phyloP scores from a whole-genome alignment of 2,113 vertebrate genomes.

The Ptilonorhynchus violaceus region DNA sequence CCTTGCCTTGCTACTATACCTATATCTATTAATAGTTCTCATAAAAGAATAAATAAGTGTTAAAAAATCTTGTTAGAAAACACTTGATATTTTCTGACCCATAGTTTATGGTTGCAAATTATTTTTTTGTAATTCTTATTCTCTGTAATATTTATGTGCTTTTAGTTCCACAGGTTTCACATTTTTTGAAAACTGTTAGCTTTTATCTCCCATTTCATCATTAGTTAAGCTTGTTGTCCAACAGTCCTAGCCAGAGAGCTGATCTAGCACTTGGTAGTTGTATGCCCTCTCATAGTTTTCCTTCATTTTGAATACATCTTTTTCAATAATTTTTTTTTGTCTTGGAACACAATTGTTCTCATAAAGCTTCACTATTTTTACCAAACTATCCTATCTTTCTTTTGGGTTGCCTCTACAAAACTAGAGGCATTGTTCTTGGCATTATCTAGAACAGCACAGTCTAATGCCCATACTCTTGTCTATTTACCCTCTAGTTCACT shows the following conservation, averaged over 20 bases:
- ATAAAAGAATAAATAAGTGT: not conserved
- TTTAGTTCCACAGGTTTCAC: not conserved
- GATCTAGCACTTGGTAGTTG: not conserved
- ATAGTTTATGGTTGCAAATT: not conserved
- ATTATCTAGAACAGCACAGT: not conserved
- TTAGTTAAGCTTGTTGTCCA: not conserved
- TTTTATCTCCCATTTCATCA: not conserved
- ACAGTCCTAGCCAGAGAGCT: not conserved
- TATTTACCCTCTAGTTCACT: not conserved
- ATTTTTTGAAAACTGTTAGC: not conserved
- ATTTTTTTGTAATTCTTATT: not conserved
- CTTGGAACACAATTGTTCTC: not conserved
- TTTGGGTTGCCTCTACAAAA: not conserved
- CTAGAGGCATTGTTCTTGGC: not conserved
- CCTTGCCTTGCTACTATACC: not conserved
- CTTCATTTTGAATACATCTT: not conserved
- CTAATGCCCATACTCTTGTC: not conserved
- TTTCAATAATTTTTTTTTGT: not conserved
- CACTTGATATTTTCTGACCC: not conserved
- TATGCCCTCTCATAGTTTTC: not conserved
- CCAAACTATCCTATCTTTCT: not conserved
- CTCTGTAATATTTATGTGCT: not conserved
- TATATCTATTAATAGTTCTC: not conserved
- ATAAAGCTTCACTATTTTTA: not conserved
- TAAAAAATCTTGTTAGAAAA: not conserved